Evolutionary conservation across 2,113 vertebrate species (phyloP), one percentile per base, ranked within the genome.

Genomic region (Phaethornis superciliosus): DNA sequence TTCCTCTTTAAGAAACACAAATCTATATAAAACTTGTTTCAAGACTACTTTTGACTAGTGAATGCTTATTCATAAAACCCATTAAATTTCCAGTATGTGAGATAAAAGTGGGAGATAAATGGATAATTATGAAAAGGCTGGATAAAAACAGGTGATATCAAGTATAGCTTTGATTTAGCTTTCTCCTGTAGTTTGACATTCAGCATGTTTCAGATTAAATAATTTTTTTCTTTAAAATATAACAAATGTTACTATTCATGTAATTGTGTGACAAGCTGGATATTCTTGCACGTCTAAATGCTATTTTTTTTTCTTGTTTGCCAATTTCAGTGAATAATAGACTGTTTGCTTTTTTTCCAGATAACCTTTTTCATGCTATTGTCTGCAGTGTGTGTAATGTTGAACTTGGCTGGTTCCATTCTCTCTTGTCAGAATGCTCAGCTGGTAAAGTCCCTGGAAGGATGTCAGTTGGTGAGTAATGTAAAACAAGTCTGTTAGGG

Each of bases 361-460:
- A 99, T 99, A 93, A 99, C 99, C 51, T 99, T 99, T 97, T 99
- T 99, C 98, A 99, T 99, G 99, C 97, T 99, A 96, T 98, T 99
- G 81, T 99, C 99, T 12, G 99, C 99, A 1, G 99, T 99, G 95
- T 99, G 99, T 12, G 99, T 99, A 89, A 99, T 99, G 99, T 98
- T 99, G 94, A 99, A 99, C 97, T 97, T 99, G 97, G 99, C 99
- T 1, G 99, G 99, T 40, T 99, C 99, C 85, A 99, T 99, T 89
- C 98, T 99, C 47, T 99, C 99, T 95, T 99, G 99, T 96, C 99
- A 99, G 98, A 99, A 99, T 0, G 99, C 99, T 96, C 99, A 99
- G 98, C 98, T 99, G 69, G 99, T 99, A 93, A 98, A 97, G 96
- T 99, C 99, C 33, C 97, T 99, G 93, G 98, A 99, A 97, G 98